Evolutionary conservation across 2,888 invertebrate species (phyloP).

Genomic region (Apodemia duryi): DNA sequence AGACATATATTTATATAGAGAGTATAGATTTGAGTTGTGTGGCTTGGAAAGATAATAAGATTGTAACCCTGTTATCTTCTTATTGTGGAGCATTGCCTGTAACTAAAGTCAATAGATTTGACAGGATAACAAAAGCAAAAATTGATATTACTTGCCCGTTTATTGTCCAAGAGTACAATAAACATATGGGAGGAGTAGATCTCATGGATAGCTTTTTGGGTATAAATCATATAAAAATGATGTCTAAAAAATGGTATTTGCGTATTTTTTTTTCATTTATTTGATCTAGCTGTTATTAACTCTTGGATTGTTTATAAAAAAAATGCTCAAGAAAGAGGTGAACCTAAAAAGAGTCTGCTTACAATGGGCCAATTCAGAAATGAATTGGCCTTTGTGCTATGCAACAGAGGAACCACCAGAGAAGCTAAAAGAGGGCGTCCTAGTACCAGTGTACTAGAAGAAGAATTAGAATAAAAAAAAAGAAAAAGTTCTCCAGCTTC

Average conservation of each 20-base stretch:
- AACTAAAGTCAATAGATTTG: constrained; percentile 39
- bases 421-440: constrained; percentile 43
- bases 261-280: constrained; percentile 44
- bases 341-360: constrained; percentile 42
- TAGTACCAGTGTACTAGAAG: constrained; percentile 41
- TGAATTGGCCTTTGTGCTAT: constrained; percentile 45
- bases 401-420: constrained; percentile 44
- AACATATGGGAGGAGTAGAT: constrained; percentile 47
- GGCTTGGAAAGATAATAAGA: constrained; percentile 40
- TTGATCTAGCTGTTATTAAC: constrained; percentile 41
- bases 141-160: constrained; percentile 43
- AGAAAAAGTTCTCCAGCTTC: constrained; percentile 42
- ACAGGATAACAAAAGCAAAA: constrained; percentile 36
- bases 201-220: constrained; percentile 44
- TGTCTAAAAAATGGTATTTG: constrained; percentile 46
- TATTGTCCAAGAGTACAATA: constrained; percentile 44
- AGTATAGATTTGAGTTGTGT: constrained; percentile 38
- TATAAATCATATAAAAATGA: constrained; percentile 39
- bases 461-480: constrained; percentile 40
- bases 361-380: constrained; percentile 41
- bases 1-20: constrained; percentile 28
- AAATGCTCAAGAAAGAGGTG: constrained; percentile 38
- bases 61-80: constrained; percentile 40
- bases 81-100: constrained; percentile 41
- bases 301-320: constrained; percentile 40